Percentiles rank a stretch among this genome's conserved stretches.
phyloP scores from a whole-genome alignment of 2,888 invertebrate species.

The Drosophila multiciliata region DNA sequence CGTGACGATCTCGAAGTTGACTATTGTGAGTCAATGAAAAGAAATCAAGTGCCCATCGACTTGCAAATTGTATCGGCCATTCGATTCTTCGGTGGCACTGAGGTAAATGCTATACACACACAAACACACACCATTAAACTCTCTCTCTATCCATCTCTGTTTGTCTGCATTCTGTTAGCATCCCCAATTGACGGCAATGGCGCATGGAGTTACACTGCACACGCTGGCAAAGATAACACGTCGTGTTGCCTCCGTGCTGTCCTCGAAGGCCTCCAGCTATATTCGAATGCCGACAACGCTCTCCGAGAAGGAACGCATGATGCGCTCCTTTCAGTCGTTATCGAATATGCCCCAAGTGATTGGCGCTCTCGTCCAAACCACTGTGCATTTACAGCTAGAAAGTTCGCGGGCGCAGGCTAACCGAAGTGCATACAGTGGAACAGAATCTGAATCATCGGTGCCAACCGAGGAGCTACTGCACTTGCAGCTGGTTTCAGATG shows the following conservation, averaged over 20 bases:
- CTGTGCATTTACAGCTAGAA: slow-evolving; percentile 61
- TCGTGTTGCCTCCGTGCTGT: slow-evolving; percentile 73
- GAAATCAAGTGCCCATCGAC: slow-evolving; percentile 79
- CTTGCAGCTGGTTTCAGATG: slow-evolving; percentile 78
- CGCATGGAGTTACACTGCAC: slow-evolving; percentile 68
- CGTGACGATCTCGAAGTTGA: slow-evolving; percentile 78
- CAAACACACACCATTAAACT: not conserved
- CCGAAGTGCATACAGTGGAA: slow-evolving; percentile 13
- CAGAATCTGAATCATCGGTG: slow-evolving; percentile 13
- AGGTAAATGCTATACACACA: slow-evolving; percentile 53
- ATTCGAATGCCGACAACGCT: slow-evolving; percentile 82
- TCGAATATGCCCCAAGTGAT: slow-evolving; percentile 81
- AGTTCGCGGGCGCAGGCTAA: slow-evolving; percentile 10
- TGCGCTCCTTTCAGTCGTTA: slow-evolving; percentile 73
- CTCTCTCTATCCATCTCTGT: not conserved
- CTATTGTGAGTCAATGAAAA: slow-evolving; percentile 58
- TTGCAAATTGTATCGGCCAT: slow-evolving; percentile 77
- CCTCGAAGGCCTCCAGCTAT: slow-evolving; percentile 80
- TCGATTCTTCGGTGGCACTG: slow-evolving; percentile 76
- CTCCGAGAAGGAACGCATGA: slow-evolving; percentile 78
- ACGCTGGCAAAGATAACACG: slow-evolving; percentile 78
- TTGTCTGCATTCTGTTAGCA: slow-evolving; percentile 52
- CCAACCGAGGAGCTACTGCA: slow-evolving; percentile 54
- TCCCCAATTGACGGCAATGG: slow-evolving; percentile 70
- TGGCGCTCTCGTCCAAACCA: slow-evolving; percentile 70